These are phyloP conservation scores for Drosophila macrospina DNA, from an alignment of 2,888 invertebrate species.

Conservation along the genomic window DNA sequence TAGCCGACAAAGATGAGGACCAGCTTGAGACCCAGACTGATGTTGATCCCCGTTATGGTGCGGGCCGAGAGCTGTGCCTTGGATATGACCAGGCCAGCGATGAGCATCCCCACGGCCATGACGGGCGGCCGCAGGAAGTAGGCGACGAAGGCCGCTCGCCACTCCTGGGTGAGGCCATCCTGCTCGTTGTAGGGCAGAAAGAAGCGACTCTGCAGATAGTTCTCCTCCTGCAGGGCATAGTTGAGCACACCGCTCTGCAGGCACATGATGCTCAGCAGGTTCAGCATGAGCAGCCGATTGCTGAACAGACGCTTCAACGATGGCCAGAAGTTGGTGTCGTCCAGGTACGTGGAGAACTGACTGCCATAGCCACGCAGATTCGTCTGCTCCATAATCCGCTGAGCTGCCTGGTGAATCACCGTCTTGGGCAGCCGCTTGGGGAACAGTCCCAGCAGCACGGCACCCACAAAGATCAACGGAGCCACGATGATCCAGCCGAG, in stretches of 20 bases:
- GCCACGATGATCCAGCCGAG: slow-evolving; percentile 87
- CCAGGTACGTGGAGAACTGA: slow-evolving; percentile 81
- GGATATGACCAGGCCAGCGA: slow-evolving; percentile 87
- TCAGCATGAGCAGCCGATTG: slow-evolving; percentile 87
- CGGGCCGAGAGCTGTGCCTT: slow-evolving; percentile 86
- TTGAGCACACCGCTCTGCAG: slow-evolving; percentile 87
- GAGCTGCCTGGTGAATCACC: slow-evolving; percentile 87
- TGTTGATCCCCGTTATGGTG: slow-evolving; percentile 86
- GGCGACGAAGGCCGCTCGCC: slow-evolving; percentile 86
- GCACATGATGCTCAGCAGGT: slow-evolving; percentile 86
- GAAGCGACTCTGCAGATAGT: slow-evolving; percentile 87
- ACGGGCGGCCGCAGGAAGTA: slow-evolving; percentile 87
- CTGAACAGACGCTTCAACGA: slow-evolving; percentile 86
- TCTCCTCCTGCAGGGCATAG: slow-evolving; percentile 86
- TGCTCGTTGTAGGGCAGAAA: slow-evolving; percentile 86
- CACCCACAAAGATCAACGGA: slow-evolving; percentile 85
- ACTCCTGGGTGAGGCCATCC: slow-evolving; percentile 87
- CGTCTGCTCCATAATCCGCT: slow-evolving; percentile 86
- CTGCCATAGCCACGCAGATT: slow-evolving; percentile 75
- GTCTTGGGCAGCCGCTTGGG: slow-evolving; percentile 87
- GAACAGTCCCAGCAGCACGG: slow-evolving; percentile 86
- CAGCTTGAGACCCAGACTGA: slow-evolving; percentile 85
- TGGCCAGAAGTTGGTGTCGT: slow-evolving; percentile 85
- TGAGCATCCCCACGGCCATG: slow-evolving; percentile 86
- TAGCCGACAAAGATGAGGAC: slow-evolving; percentile 85